Evolutionary conservation across 1,140 invertebrate species (phyloP).

Genomic region (Ostrea edulis): DNA sequence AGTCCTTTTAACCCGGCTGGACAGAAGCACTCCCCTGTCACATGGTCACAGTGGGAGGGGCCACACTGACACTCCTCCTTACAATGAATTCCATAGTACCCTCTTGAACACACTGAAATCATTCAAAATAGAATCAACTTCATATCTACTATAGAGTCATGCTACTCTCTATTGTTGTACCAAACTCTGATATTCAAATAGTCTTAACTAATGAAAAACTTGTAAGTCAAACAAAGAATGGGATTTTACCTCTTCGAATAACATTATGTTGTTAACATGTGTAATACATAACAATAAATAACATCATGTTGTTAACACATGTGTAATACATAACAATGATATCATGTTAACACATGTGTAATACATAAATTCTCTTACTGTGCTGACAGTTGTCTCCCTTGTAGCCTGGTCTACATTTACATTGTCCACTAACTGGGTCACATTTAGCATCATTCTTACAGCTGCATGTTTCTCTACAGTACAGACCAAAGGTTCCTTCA

Average conservation of each 20-base stretch:
- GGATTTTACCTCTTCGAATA: too few relatives aligned
- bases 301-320: neutral
- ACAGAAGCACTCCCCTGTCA: conserved; percentile 77
- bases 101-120: conserved; percentile 85
- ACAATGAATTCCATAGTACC: conserved; percentile 89
- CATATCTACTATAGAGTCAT: too few relatives aligned
- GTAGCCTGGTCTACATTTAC: conserved; percentile 77
- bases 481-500: conserved; percentile 70
- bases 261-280: too few relatives aligned
- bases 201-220: neutral
- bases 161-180: conserved; percentile 31
- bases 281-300: neutral
- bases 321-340: too few relatives aligned
- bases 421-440: conserved; percentile 87
- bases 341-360: too few relatives aligned
- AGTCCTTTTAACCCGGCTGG: conserved; percentile 79
- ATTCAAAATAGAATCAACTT: neutral
- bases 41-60: conserved; percentile 76
- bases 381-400: conserved; percentile 73
- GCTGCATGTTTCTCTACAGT: conserved; percentile 74
- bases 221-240: neutral
- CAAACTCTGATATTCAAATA: neutral
- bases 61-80: conserved; percentile 88
- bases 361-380: neutral
- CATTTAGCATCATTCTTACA: conserved; percentile 83